These are phyloP conservation scores for Tichodroma muraria DNA, from an alignment of 2,113 vertebrate species.

Conservation along the genomic window DNA sequence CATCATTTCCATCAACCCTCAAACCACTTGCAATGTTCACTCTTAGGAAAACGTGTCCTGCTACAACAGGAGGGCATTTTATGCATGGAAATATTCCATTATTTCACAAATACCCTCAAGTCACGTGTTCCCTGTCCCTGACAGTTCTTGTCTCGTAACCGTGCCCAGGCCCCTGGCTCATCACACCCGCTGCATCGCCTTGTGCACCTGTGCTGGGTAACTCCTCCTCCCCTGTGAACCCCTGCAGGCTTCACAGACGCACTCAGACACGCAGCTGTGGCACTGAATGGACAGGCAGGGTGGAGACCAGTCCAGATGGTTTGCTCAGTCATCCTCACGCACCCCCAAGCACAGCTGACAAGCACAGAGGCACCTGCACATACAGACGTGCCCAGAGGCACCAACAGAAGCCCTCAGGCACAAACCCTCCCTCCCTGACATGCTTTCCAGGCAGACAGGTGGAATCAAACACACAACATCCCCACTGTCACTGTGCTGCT, in stretches of 20 bases:
- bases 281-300: background rate
- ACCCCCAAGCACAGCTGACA: background rate
- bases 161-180: background rate
- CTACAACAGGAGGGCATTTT: background rate
- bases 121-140: background rate
- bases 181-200: background rate
- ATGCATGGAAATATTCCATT: background rate
- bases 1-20: background rate
- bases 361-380: background rate
- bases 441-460: background rate
- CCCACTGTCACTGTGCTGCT: background rate
- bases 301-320: background rate
- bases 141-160: rapidly evolving
- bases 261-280: background rate
- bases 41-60: background rate
- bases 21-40: background rate
- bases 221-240: background rate
- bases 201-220: background rate
- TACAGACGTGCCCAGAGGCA: background rate
- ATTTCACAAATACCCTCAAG: background rate
- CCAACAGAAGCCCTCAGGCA: background rate
- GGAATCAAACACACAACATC: background rate
- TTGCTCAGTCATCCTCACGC: background rate
- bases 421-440: background rate
- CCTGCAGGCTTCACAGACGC: background rate